Conservation (phyloP, 2,797 vertebrate species). For the Chrysocyon brachyurus region DNA sequence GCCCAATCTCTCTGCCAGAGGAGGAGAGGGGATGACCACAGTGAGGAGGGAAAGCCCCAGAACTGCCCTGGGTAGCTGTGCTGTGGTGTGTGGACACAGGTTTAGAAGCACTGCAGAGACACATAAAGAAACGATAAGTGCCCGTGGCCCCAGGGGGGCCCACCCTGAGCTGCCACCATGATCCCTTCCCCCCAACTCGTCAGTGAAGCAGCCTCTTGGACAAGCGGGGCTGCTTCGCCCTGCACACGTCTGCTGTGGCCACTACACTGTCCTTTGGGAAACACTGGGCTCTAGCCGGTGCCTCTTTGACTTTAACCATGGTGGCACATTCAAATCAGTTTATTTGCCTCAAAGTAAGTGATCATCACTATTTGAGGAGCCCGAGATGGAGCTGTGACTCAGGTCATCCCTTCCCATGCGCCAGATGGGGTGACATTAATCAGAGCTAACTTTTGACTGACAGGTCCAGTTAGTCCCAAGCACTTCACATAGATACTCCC, state of each 20-base stretch:
- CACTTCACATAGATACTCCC: not conserved
- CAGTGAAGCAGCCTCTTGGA: not conserved
- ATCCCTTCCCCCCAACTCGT: not conserved
- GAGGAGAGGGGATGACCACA: too few relatives aligned
- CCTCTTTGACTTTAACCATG: not conserved
- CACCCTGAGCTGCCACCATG: not conserved
- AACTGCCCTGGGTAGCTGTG: not conserved
- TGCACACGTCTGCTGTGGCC: fast-evolving
- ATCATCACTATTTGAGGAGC: not conserved
- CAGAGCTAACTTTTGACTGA: not conserved
- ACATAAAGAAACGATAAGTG: not conserved
- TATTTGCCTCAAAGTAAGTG: not conserved
- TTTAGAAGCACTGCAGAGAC: not conserved
- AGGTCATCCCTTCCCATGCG: not conserved
- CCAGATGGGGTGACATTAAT: not conserved
- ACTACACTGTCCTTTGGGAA: not conserved
- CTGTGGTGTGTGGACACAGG: not conserved
- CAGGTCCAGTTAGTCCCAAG: not conserved
- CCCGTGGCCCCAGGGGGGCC: not conserved
- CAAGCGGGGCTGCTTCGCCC: not conserved
- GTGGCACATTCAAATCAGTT: not conserved
- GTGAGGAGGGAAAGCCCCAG: not conserved
- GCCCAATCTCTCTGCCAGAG: not conserved
- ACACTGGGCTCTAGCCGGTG: not conserved
- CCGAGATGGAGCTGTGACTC: not conserved